Evolutionary conservation across 2,113 vertebrate genomes (phyloP).

Genomic region (Oenanthe melanoleuca): DNA sequence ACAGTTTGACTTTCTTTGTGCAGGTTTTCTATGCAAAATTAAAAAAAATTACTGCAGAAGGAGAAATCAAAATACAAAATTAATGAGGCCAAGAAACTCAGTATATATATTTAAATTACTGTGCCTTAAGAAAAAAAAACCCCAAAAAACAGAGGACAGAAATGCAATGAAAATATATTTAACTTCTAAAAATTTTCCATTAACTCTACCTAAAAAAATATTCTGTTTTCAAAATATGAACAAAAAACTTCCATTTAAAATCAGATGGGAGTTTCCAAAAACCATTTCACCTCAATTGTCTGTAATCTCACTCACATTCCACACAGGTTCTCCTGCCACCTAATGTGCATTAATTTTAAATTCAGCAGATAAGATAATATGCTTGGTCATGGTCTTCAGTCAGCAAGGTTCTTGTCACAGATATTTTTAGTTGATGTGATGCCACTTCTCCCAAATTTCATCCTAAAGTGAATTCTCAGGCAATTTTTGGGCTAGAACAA

Average conservation of each 20-base stretch:
- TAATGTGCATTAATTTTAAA: neutral
- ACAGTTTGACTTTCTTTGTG: neutral
- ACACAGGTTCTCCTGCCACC: neutral
- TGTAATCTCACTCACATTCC: neutral
- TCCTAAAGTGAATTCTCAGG: neutral
- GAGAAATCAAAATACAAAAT: neutral
- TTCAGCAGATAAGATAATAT: neutral
- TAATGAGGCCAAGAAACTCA: neutral
- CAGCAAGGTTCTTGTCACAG: neutral
- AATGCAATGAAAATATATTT: neutral
- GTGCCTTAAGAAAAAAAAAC: neutral
- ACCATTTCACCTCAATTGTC: neutral
- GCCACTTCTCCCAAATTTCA: neutral
- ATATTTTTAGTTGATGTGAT: neutral
- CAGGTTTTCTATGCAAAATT: neutral
- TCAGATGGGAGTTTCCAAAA: neutral
- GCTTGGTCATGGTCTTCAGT: neutral
- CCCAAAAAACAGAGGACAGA: neutral
- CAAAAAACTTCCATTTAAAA: neutral
- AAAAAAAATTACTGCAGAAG: neutral
- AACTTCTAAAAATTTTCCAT: neutral
- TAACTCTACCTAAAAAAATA: neutral
- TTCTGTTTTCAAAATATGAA: neutral
- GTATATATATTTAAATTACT: neutral
- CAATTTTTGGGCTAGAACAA: neutral